These are phyloP conservation scores for Esox lucius DNA, from an alignment of 2,797 vertebrate species.

Conservation along the genomic window DNA sequence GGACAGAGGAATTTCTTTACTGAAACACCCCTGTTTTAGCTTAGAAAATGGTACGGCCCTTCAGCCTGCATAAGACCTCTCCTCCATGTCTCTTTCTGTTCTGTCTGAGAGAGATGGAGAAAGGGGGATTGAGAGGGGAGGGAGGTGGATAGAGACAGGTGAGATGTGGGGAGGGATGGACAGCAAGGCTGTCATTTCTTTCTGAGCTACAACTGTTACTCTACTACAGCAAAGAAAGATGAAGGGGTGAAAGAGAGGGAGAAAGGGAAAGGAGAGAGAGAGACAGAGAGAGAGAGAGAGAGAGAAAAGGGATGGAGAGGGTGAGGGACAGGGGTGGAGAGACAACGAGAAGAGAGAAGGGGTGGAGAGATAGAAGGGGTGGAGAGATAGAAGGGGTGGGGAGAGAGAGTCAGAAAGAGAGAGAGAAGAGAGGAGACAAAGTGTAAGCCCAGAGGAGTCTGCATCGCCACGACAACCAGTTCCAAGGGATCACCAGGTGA, in stretches of 20 bases:
- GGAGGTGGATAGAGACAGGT: conserved; percentile 33
- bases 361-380: conserved; percentile 64
- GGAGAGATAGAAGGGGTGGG: background rate
- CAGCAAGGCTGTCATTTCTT: background rate
- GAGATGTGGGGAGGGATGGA: conserved; percentile 45
- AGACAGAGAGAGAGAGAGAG: conserved; percentile 40
- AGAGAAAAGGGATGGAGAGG: conserved; percentile 42
- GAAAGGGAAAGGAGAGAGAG: conserved; percentile 39
- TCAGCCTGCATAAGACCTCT: conserved; percentile 73
- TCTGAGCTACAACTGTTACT: no score
- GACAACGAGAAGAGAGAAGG: conserved; percentile 61
- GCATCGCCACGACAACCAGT: conserved; percentile 66
- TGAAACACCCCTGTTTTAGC: conserved; percentile 31
- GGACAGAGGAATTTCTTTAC: conserved; percentile 17
- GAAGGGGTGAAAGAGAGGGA: background rate
- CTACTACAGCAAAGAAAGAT: background rate
- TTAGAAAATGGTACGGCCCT: conserved; percentile 57
- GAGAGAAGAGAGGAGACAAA: conserved; percentile 28
- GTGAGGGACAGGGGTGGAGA: conserved; percentile 57
- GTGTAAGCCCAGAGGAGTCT: conserved; percentile 61
- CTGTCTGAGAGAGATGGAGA: conserved; percentile 68
- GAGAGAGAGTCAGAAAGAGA: conserved; percentile 18
- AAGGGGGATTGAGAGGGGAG: conserved; percentile 40
- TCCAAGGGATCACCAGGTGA: conserved; percentile 68
- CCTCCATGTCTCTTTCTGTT: conserved; percentile 69